These are phyloP conservation scores for Lethrus apterus DNA, from an alignment of 1,140 invertebrate species.

Conservation along the genomic window DNA sequence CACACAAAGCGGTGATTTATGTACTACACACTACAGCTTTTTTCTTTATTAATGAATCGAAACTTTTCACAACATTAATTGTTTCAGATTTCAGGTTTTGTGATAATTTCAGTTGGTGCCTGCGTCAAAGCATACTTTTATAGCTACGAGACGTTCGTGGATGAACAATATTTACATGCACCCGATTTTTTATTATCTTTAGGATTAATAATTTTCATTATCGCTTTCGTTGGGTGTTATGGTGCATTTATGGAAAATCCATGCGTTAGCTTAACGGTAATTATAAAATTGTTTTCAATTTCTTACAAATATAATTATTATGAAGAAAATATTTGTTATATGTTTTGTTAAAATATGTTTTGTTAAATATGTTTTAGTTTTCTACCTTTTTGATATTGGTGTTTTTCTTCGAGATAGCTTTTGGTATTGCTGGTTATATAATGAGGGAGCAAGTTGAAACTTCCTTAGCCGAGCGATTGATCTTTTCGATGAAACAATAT, in stretches of 20 bases:
- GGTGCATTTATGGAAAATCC: conserved; percentile 3
- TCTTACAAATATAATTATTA: background rate
- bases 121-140: conserved; percentile 8
- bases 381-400: background rate
- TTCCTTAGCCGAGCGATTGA: background rate
- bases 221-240: conserved; percentile 5
- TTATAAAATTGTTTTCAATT: background rate
- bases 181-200: conserved; percentile 5
- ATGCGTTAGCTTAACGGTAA: conserved; percentile 1
- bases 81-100: conserved; percentile 1
- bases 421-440: conserved; percentile 6
- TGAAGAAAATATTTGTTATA: no score
- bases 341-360: no score
- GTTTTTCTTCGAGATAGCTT: conserved; percentile 7
- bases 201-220: background rate
- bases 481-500: background rate
- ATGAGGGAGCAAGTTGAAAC: conserved; percentile 1
- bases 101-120: conserved; percentile 1
- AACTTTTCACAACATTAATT: no score
- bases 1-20: no score
- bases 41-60: no score
- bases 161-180: conserved; percentile 4
- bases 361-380: background rate
- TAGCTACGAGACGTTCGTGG: background rate
- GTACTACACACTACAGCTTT: no score